Base-by-base conservation (phyloP, 2,888 invertebrate species). In the Chrysolina americana region DNA sequence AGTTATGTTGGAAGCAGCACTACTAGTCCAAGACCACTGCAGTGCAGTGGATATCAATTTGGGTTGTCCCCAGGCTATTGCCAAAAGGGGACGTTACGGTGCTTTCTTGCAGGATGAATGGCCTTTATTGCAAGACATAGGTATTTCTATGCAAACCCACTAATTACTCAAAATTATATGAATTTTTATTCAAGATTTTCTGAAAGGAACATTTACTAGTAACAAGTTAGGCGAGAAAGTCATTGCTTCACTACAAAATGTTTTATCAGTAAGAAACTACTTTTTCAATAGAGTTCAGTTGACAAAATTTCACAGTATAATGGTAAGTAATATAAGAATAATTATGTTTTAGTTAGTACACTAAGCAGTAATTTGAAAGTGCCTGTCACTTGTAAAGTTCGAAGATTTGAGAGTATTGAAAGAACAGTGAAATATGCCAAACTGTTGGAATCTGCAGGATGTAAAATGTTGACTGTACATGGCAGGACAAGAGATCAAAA, bases 21-120 rank as follows among this genome's bases (percentile, higher is more conserved):
- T 94, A 80, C 88, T 97, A 59, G 98, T 96, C 8, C 95, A 97
- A 87, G 92, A 93, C 65, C 89, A 93, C 83, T 99, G 98, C 90
- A 97, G 98, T 89, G 99, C 96, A 9, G 93, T 99, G 76, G 99
- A 99, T 88, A 92, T 99, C 69, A 99, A 99, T 89, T 91, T 99
- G 77, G 99, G 99, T 4, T 99, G 99, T 88, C 99, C 99, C 0
- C 99, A 99, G 89, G 94, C 96, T 21, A 99, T 99, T 83, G 99
- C 99, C 0, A 96, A 96, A 86, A 90, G 97, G 81, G 99, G 99
- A 10, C 95, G 94, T 88, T 99, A 99, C 89, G 99, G 99, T 15
- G 94, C 98, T 36, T 99, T 95, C 89, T 90, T 99, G 41, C 98
- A 98, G 89, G 97, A 99, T 85, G 98, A 98, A 83, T 98, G 98